These are phyloP conservation scores for Muscicapa striata DNA, from an alignment of 2,797 vertebrate genomes.

Conservation along the genomic window DNA sequence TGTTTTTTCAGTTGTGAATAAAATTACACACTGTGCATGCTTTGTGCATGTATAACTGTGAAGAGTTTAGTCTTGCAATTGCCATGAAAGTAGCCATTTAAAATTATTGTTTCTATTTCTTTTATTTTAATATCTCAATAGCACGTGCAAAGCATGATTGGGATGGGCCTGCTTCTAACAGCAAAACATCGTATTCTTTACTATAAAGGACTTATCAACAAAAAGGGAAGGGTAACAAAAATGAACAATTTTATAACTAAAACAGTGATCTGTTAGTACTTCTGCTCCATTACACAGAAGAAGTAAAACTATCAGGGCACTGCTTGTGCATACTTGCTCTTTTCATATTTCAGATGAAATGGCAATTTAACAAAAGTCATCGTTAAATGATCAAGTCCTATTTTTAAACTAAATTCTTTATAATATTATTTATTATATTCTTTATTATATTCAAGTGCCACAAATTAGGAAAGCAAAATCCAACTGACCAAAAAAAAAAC, in stretches of 20 bases:
- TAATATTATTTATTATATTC: no score
- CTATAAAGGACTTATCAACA: background rate
- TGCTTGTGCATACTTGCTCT: background rate
- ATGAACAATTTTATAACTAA: background rate
- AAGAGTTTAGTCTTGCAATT: background rate
- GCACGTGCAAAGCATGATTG: background rate
- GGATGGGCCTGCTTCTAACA: background rate
- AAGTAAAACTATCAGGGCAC: background rate
- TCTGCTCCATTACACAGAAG: background rate
- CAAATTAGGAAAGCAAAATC: background rate
- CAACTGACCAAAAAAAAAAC: background rate
- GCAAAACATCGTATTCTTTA: background rate
- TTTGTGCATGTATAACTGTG: background rate
- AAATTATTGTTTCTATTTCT: background rate
- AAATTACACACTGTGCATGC: background rate
- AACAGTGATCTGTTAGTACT: background rate
- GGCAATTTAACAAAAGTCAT: background rate
- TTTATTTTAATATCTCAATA: background rate
- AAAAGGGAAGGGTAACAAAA: background rate
- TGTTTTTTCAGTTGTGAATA: background rate
- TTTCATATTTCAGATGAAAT: background rate
- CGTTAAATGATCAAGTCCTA: rapidly evolving
- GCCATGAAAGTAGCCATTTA: background rate
- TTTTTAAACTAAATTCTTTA: background rate
- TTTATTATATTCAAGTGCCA: background rate